Percentiles rank a stretch among this genome's conserved stretches.
Evolutionary conservation across 2,113 vertebrate genomes (phyloP).

Genomic region (Sapajus apella): DNA sequence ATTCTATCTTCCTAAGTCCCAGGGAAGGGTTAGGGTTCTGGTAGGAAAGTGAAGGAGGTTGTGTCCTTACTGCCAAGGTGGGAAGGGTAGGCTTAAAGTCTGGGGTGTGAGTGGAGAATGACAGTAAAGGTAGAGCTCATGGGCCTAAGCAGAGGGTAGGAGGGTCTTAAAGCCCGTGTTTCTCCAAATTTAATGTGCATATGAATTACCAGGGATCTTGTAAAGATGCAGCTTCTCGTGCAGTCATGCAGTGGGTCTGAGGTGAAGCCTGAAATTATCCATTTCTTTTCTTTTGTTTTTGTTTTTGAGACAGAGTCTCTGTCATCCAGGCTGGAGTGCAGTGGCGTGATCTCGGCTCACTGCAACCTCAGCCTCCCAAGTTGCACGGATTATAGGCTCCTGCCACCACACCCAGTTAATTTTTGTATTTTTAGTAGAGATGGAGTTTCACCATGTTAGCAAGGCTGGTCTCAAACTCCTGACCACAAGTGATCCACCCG

Average conservation of each 20-base stretch:
- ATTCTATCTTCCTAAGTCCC: not conserved
- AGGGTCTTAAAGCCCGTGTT: not conserved
- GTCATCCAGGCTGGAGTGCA: too few species aligned
- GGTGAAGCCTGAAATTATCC: slow-evolving; percentile 12
- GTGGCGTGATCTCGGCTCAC: too few species aligned
- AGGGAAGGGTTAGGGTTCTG: not conserved
- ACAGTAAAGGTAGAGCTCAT: not conserved
- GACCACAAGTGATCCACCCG: too few species aligned
- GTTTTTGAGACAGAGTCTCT: too few species aligned
- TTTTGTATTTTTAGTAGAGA: too few species aligned
- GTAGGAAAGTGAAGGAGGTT: not conserved
- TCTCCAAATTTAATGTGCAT: not conserved
- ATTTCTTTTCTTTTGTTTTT: not conserved
- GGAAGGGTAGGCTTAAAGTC: not conserved
- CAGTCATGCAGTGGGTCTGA: slow-evolving; percentile 3
- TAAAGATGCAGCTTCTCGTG: not conserved
- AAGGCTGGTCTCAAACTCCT: too few species aligned
- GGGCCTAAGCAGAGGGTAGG: not conserved
- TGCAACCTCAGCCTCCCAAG: too few species aligned
- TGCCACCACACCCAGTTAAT: too few species aligned
- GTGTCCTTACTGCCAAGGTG: not conserved
- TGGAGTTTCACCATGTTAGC: too few species aligned
- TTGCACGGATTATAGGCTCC: too few species aligned
- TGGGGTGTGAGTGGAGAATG: not conserved
- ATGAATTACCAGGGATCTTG: not conserved